These are phyloP conservation scores for Nephrotoma appendiculata DNA, from an alignment of 2,888 invertebrate genomes.

Conservation along the genomic window DNA sequence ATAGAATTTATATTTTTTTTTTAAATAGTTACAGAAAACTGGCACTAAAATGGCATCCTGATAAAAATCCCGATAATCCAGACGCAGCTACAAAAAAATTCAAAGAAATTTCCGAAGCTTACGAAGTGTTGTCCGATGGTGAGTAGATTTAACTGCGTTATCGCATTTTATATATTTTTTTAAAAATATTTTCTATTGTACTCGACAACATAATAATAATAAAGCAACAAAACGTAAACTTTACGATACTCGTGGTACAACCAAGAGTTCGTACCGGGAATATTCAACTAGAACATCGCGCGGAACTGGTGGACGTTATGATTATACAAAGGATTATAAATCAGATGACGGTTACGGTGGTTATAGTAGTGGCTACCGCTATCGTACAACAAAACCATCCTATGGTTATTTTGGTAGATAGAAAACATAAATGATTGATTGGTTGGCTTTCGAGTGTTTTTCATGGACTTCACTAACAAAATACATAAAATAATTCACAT, in stretches of 20 bases:
- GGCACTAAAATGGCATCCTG: conserved; percentile 98
- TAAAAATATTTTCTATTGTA: neutral
- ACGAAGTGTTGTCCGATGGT: conserved; percentile 98
- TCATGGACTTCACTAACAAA: neutral
- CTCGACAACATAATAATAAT: neutral
- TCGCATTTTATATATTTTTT: neutral
- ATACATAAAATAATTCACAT: neutral
- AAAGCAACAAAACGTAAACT: conserved; percentile 1
- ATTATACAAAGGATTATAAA: neutral
- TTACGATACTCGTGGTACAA: neutral
- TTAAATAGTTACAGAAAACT: conserved; percentile 81
- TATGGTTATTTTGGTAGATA: conserved; percentile 1
- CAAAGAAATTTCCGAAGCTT: conserved; percentile 97
- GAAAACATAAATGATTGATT: neutral
- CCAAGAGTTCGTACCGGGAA: neutral
- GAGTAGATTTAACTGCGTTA: conserved; percentile 27
- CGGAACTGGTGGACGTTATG: neutral
- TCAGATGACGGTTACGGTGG: neutral
- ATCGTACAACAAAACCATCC: conserved; percentile 1
- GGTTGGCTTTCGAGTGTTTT: neutral
- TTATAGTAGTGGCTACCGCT: neutral
- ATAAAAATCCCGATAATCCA: conserved; percentile 94
- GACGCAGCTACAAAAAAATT: conserved; percentile 92
- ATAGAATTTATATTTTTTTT: neutral
- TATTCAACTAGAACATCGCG: neutral